phyloP scores from a whole-genome alignment of 2,113 vertebrate genomes.

The Ivindomyrus marchei region DNA sequence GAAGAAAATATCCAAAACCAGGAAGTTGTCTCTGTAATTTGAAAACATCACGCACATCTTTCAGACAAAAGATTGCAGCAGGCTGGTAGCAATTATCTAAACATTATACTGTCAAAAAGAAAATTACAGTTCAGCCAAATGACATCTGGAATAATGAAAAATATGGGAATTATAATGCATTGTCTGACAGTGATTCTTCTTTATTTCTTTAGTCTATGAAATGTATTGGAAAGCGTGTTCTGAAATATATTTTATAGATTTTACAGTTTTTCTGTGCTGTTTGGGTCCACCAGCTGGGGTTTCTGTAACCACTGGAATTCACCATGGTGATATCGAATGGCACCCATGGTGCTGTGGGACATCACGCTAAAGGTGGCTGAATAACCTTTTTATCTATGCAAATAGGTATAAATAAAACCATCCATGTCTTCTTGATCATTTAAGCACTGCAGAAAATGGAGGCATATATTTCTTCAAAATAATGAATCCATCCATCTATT shows the following conservation, averaged over 20 bases:
- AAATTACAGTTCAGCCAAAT: neutral
- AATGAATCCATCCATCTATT: neutral
- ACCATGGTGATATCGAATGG: neutral
- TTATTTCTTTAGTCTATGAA: neutral
- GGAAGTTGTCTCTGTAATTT: constrained; percentile 82
- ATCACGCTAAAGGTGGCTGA: neutral
- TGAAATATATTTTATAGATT: neutral
- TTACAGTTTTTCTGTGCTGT: neutral
- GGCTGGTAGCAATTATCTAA: neutral
- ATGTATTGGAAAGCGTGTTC: neutral
- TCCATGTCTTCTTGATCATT: neutral
- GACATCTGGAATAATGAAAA: neutral
- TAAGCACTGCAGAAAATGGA: neutral
- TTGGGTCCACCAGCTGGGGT: neutral
- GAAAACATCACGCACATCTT: constrained; percentile 7
- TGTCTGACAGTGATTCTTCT: neutral
- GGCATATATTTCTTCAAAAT: neutral
- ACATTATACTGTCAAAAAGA: neutral
- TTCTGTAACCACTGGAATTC: neutral
- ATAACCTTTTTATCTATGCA: neutral
- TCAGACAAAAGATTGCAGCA: neutral
- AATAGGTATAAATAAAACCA: neutral
- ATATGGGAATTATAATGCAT: neutral
- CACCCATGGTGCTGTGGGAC: neutral
- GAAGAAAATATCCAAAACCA: constrained; percentile 94